Evolutionary conservation across 2,888 invertebrate genomes (phyloP), one percentile per base, ranked within the genome.

Genomic region (Nineta flava): DNA sequence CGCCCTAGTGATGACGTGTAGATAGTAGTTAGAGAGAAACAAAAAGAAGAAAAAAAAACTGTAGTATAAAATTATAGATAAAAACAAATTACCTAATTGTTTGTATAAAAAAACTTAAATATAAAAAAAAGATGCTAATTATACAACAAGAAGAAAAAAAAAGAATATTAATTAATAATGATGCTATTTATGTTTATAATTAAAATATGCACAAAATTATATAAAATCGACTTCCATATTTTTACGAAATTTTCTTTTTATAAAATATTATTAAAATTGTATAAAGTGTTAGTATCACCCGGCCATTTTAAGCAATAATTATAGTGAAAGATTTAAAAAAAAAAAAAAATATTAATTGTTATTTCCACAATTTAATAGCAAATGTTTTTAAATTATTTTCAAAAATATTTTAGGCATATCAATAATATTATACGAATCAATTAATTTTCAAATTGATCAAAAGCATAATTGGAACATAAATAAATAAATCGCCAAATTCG

Each of bases 1-100:
- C 34, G 48, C 48, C 48, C 17, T 48, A 48, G 48, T 26, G 41
- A 44, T 44, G 44, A 44, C 44, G 44, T 44, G 26, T 19, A 26
- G 19, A 21, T 44, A 9, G 9, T n/a, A 44, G 19, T 26, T 13
- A 13, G 15, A 26, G 26, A 26, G 13, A 44, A 44, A 44, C 19
- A n/a, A 44, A 21, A 38, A 32, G 10, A 7, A 7, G 10, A 32
- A 38, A 35, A 35, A 35, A 38, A 15, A 38, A 26, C 4, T 26
- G 26, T 26, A 26, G 26, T 7, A 38, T 38, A 13, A 32, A 32
- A 38, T 38, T 38, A 13, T 38, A 38, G 26, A 26, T 26, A 38
- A 38, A 38, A 38, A 38, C 15, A 38, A 38, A 38, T 13, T 38
- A 38, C 38, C 38, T n/a, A 13, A 38, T n/a, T 38, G 26, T 26